A percentile compares a stretch with the other conserved stretches of the same genome.
These are phyloP conservation scores for Diaprepes abbreviatus DNA, from an alignment of 2,888 invertebrate species.

Conservation along the genomic window DNA sequence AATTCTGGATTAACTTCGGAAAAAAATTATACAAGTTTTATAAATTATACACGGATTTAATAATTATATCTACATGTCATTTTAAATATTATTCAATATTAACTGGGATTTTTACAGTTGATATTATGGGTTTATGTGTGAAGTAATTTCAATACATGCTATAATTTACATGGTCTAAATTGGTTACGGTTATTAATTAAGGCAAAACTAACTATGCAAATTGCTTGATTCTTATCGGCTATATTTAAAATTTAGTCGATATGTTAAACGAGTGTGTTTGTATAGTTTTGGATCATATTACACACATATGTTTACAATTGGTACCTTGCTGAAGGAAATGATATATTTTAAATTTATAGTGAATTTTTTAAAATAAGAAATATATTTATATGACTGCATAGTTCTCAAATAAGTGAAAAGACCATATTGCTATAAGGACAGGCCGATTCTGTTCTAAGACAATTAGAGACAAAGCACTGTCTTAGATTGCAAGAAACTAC, in stretches of 20 bases:
- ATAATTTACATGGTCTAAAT: conserved; percentile 25
- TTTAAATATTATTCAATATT: conserved; percentile 11
- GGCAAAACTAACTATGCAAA: conserved; percentile 21
- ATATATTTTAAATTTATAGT: neutral
- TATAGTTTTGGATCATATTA: conserved; percentile 3
- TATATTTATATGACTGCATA: neutral
- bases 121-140: conserved; percentile 5
- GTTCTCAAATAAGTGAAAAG: too few species aligned
- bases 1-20: neutral
- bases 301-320: neutral
- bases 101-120: neutral
- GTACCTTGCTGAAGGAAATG: neutral
- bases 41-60: neutral
- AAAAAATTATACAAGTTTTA: too few species aligned
- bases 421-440: too few species aligned
- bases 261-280: conserved; percentile 9
- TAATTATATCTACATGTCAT: neutral
- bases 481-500: too few species aligned
- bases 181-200: conserved; percentile 17
- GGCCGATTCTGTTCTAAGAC: too few species aligned
- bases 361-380: neutral
- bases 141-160: neutral
- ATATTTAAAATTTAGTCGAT: conserved; percentile 14
- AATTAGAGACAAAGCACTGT: too few species aligned
- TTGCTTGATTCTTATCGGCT: conserved; percentile 31